Evolutionary conservation across 2,797 vertebrate genomes (phyloP).

Genomic region (Cetoscarus ocellatus): DNA sequence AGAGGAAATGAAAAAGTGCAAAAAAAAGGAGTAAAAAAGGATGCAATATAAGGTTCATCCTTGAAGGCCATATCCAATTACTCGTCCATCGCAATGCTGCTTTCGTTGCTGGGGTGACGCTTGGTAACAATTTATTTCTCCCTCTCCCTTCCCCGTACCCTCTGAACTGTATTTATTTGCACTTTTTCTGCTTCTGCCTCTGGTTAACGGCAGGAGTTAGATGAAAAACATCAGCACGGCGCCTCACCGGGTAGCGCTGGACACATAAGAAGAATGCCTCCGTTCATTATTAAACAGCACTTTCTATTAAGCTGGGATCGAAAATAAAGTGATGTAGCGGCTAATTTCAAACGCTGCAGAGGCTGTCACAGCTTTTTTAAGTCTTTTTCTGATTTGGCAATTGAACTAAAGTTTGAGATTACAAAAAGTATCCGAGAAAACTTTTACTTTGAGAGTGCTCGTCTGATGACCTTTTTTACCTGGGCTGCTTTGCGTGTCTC

Average conservation of each 20-base stretch:
- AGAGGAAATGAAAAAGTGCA: conserved; percentile 53
- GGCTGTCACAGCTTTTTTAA: conserved; percentile 6
- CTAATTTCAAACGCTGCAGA: conserved; percentile 13
- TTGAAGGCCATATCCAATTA: conserved; percentile 62
- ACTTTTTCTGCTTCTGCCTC: conserved; percentile 36
- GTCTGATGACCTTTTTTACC: conserved; percentile 55
- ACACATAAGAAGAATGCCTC: conserved; percentile 15
- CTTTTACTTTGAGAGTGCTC: conserved; percentile 7
- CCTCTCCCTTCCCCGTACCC: conserved; percentile 14
- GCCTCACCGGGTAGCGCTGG: neutral
- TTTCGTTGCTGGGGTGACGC: conserved; percentile 52
- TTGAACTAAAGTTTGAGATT: conserved; percentile 23
- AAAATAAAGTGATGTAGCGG: conserved; percentile 10
- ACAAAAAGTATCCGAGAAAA: conserved; percentile 18
- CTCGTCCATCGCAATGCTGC: conserved; percentile 25
- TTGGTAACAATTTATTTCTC: conserved; percentile 37
- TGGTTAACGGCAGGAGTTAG: conserved; percentile 16
- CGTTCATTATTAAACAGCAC: conserved; percentile 2
- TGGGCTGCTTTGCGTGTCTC: conserved; percentile 35
- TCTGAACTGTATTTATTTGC: conserved; percentile 53
- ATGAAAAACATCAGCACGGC: conserved; percentile 39
- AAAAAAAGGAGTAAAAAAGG: conserved; percentile 10
- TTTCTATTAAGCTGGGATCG: conserved; percentile 9
- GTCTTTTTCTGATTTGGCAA: conserved; percentile 11
- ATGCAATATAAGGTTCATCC: conserved; percentile 54